Conservation (phyloP, 1,140 invertebrate genomes). For the Cyphomyrmex costatus region DNA sequence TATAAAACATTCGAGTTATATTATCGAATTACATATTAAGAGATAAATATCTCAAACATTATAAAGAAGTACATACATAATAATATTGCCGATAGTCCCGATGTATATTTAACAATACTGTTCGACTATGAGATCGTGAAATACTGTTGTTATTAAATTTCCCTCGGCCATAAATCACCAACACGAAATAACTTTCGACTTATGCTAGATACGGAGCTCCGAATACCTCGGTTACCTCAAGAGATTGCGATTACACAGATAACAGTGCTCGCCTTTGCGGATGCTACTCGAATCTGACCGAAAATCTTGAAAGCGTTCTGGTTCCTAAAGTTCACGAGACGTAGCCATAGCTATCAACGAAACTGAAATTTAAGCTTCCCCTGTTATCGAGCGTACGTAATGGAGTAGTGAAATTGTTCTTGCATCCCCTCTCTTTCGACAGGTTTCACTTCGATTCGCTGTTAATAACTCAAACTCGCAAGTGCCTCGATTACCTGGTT, state of each 20-base stretch:
- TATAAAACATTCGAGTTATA: background rate
- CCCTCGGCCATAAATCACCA: constrained; percentile 28
- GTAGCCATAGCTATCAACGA: constrained; percentile 43
- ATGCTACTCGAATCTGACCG: constrained; percentile 44
- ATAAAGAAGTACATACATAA: background rate
- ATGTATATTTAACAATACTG: constrained; percentile 13
- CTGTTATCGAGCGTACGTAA: constrained; percentile 59
- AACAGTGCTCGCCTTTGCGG: constrained; percentile 21
- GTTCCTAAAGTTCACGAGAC: constrained; percentile 39
- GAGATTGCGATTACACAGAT: constrained; percentile 18
- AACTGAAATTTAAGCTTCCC: constrained; percentile 52
- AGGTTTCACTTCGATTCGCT: constrained; percentile 53
- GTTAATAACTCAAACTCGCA: constrained; percentile 58
- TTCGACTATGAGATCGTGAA: constrained; percentile 21
- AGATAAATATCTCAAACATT: background rate
- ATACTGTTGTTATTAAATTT: constrained; percentile 51
- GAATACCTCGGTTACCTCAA: constrained; percentile 19
- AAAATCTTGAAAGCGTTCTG: constrained; percentile 46
- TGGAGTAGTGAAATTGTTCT: constrained; percentile 56
- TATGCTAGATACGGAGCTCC: background rate
- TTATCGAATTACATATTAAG: background rate
- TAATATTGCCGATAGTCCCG: no score
- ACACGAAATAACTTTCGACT: constrained; percentile 51
- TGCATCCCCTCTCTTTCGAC: constrained; percentile 23
- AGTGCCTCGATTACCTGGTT: constrained; percentile 56